phyloP scores from a whole-genome alignment of 2,888 invertebrate genomes.

The Lottia gigantea region DNA sequence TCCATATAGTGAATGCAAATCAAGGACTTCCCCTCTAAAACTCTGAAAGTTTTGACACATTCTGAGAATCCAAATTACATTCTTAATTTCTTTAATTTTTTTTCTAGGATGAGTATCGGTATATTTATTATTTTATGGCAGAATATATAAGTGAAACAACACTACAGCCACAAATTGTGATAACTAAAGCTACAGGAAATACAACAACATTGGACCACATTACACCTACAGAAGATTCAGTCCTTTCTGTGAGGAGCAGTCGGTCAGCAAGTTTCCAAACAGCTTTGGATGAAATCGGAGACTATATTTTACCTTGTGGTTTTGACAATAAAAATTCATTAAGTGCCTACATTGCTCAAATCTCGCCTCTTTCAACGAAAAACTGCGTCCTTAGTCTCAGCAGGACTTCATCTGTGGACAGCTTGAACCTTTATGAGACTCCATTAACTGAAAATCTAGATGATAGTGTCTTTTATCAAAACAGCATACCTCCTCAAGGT shows the following conservation, averaged over 20 bases:
- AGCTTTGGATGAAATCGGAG: conserved; percentile 30
- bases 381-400: background rate
- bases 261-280: conserved; percentile 36
- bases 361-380: conserved; percentile 19
- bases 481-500: too few species aligned
- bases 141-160: conserved; percentile 45
- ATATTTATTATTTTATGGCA: conserved; percentile 63
- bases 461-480: too few species aligned
- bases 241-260: conserved; percentile 30
- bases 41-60: too few species aligned
- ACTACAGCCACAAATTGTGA: conserved; percentile 45
- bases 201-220: conserved; percentile 19
- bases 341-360: conserved; percentile 22
- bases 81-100: conserved; percentile 11
- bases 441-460: background rate
- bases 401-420: background rate
- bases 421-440: background rate
- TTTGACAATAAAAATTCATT: conserved; percentile 22
- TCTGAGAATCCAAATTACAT: background rate
- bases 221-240: conserved; percentile 1
- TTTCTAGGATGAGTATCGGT: conserved; percentile 63
- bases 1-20: too few species aligned
- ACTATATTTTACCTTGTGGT: conserved; percentile 20
- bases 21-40: too few species aligned
- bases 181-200: conserved; percentile 46